Evolutionary conservation across 2,113 vertebrate species (phyloP), one percentile per base, ranked within the genome.

Genomic region (Thinocorus orbignyianus): DNA sequence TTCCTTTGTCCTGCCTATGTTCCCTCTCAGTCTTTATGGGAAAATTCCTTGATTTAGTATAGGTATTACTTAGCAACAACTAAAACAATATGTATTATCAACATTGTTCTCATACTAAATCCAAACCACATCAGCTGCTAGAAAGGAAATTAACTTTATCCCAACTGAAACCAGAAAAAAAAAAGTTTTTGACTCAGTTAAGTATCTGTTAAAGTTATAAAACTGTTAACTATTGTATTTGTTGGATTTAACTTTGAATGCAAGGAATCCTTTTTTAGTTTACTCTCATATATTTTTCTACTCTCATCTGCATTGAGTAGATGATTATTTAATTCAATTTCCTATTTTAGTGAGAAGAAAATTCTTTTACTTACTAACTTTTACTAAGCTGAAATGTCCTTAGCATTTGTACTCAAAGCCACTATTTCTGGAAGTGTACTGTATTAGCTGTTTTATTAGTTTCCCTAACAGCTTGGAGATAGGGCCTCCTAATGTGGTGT

Each of bases 281-380:
- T 90, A 92, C 48, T 68, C 16, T 2, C 10, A 25, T 17, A 49
- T 39, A 91, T 41, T 68, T 85, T 92, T 81, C 35, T 76, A 31
- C 2, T 80, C 3, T 76, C 37, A 93, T 26, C 2, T 73, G 41
- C 5, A 73, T 9, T 88, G 17, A 79, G 76, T 44, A 28, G 11
- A 30, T 64, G 16, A 44, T 61, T 94, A 77, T 81, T 97, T 83
- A 18, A 23, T 90, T 96, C 18, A 80, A 52, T 90, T 95, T 96
- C n/a, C 58, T 62, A 51, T 94, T 88, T 81, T 70, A 90, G 24
- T 46, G 62, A 94, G 41, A 95, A 92, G 58, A 81, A 88, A 81
- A 92, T 97, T 96, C 4, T 80, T 92, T 91, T 79, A 58, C 30
- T 95, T 81, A 76, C 55, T 91, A 96, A 93, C 44, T 3, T 82